Evolutionary conservation across 92 coral and sea anemone genomes (phyloP).

Genomic region (Pocillopora meandrina): DNA sequence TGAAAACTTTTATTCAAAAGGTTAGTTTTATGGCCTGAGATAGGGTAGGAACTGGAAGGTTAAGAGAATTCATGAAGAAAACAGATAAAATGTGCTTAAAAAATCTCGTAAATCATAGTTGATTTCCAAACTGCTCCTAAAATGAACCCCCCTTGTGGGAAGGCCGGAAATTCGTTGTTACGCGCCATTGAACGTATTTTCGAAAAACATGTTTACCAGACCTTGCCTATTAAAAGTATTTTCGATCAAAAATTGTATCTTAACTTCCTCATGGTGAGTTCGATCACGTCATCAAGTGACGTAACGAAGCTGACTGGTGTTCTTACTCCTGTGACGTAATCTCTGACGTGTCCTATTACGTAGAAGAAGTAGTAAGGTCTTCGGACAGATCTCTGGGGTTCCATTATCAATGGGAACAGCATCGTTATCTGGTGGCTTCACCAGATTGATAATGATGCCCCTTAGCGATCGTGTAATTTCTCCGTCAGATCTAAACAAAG

Average conservation of each 20-base stretch:
- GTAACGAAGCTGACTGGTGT: background rate
- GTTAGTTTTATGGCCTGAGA: background rate
- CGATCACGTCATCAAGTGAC: slow-evolving; percentile 18
- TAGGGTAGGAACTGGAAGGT: background rate
- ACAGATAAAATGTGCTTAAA: background rate
- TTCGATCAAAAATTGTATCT: background rate
- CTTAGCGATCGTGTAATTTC: no score
- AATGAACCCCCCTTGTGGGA: background rate
- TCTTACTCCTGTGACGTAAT: background rate
- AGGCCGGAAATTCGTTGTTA: slow-evolving; percentile 33
- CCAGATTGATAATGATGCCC: no score
- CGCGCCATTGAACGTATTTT: slow-evolving; percentile 10
- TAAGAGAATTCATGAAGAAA: background rate
- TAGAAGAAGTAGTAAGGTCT: background rate
- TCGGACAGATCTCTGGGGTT: background rate
- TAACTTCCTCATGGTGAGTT: slow-evolving; percentile 18
- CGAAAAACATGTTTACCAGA: slow-evolving; percentile 21
- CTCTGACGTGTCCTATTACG: slow-evolving; percentile 2
- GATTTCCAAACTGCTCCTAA: background rate
- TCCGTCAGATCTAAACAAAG: no score
- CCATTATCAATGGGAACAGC: background rate
- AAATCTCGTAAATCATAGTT: background rate
- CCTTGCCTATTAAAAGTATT: background rate
- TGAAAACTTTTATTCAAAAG: background rate
- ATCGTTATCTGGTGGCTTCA: background rate